Base-by-base conservation (phyloP, 2,888 invertebrate genomes). In the Noctua comes region DNA sequence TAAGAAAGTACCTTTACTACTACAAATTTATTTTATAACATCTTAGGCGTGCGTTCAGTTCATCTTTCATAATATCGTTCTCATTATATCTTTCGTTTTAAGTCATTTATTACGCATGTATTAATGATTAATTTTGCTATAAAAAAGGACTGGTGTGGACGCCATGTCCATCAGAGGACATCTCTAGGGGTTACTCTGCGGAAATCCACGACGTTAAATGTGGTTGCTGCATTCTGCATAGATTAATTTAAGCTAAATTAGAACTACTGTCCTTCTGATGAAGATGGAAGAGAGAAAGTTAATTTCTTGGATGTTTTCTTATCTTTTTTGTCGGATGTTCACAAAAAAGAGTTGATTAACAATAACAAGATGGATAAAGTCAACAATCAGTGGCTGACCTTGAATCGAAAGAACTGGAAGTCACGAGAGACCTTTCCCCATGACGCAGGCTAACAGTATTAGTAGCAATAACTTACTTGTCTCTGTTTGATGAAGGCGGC, bases 401-500 rank as follows among this genome's bases (percentile, higher is more conserved):
- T 27, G 16, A 27, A 59, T 59, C 59, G 16, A 27, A 59, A 27
- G 13, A 27, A 16, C 27, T 27, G 59, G 16, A 59, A 59, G 13
- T 59, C 27, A 27, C 27, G 27, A 16, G 13, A 27, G 59, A n/a
- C 16, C n/a, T n/a, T 57, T 5, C 6, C 27, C 27, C 59, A 16
- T n/a, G n/a, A 24, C 24, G 54, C 11, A 57, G 57, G 57, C n/a
- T 57, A 13, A n/a, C n/a, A 57, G 59, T 16, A 59, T 27, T 6
- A 59, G 27, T 59, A 59, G 59, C 16, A 59, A 27, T 62, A 16
- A 70, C 24, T 64, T 46, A 97, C 97, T 96, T 98, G 98, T 93
- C 98, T 97, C 94, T 98, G 98, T 93, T 99, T 99, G 84, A 99
- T 98, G 92, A 99, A 99, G 78, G 99, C 99, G 80, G 99, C 99